Percentiles rank a stretch among this genome's conserved stretches.
phyloP scores from a whole-genome alignment of 1,140 invertebrate species.

The Drosophila kikkawai region DNA sequence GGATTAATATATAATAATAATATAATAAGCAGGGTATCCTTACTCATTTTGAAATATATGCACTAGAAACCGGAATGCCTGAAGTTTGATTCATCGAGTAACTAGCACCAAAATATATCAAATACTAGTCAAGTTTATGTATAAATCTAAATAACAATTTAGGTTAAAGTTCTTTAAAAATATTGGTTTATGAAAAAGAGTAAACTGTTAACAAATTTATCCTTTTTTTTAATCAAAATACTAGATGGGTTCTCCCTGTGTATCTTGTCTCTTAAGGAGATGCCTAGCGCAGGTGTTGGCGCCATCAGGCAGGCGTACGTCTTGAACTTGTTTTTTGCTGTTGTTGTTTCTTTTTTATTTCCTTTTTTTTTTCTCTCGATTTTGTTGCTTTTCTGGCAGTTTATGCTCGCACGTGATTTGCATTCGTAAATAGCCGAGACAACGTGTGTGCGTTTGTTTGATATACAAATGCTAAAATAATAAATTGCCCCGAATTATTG shows the following conservation, averaged over 20 bases:
- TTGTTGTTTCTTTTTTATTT: conserved; percentile 6
- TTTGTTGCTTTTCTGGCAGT: conserved; percentile 58
- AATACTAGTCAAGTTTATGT: not conserved
- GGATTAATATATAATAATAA: too few species aligned
- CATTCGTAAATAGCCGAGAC: conserved; percentile 68
- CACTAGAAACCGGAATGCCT: not conserved
- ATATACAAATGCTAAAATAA: conserved; percentile 82
- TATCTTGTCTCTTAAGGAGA: conserved; percentile 54
- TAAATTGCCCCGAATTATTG: conserved; percentile 83
- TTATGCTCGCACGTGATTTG: conserved; percentile 79
- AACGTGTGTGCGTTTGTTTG: conserved; percentile 46
- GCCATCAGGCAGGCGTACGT: conserved; percentile 49
- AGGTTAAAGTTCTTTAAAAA: not conserved
- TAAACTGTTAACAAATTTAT: not conserved
- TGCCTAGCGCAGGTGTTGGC: conserved; percentile 62
- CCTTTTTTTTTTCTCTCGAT: conserved; percentile 8
- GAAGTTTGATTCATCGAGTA: not conserved
- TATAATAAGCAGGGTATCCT: too few species aligned
- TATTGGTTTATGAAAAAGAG: too few species aligned
- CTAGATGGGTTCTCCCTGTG: conserved; percentile 16
- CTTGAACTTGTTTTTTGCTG: conserved; percentile 33
- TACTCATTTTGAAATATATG: too few species aligned
- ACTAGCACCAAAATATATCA: too few species aligned
- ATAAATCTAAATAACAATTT: rapidly evolving
- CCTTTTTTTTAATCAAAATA: not conserved